Percentiles rank a stretch among this genome's conserved stretches.
Evolutionary conservation across 2,113 vertebrate species (phyloP).

Genomic region (Lepus europaeus): DNA sequence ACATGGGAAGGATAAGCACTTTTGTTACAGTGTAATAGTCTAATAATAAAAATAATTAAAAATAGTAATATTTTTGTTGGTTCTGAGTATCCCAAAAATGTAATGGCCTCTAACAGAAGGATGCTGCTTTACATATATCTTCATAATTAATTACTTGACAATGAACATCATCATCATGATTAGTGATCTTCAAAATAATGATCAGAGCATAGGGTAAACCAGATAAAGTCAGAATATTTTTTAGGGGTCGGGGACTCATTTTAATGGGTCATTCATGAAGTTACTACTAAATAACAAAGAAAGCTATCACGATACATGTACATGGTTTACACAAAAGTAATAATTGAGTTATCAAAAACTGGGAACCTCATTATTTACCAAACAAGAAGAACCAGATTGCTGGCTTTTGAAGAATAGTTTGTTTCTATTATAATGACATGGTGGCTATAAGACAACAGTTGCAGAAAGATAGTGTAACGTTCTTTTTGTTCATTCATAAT

Average conservation of each 20-base stretch:
- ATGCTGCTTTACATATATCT: background rate
- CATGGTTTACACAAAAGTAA: background rate
- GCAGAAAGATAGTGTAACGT: background rate
- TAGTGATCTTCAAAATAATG: background rate
- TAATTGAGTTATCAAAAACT: background rate
- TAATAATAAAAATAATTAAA: too few relatives aligned
- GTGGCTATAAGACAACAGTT: background rate
- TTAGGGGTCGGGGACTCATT: background rate
- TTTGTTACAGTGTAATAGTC: background rate
- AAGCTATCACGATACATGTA: background rate
- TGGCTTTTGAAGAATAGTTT: background rate
- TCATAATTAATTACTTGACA: background rate
- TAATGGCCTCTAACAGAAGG: background rate
- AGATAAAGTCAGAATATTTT: background rate
- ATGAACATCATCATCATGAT: background rate
- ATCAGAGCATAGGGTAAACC: background rate
- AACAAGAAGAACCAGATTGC: background rate
- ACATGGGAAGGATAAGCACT: background rate
- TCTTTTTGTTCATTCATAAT: slow-evolving; percentile 8
- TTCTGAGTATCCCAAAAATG: background rate
- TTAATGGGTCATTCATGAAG: background rate
- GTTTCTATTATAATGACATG: background rate
- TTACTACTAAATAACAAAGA: background rate
- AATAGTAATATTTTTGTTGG: background rate
- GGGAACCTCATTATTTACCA: background rate